Evolutionary conservation across 2,888 invertebrate species (phyloP).

Genomic region (Molorchus minor): DNA sequence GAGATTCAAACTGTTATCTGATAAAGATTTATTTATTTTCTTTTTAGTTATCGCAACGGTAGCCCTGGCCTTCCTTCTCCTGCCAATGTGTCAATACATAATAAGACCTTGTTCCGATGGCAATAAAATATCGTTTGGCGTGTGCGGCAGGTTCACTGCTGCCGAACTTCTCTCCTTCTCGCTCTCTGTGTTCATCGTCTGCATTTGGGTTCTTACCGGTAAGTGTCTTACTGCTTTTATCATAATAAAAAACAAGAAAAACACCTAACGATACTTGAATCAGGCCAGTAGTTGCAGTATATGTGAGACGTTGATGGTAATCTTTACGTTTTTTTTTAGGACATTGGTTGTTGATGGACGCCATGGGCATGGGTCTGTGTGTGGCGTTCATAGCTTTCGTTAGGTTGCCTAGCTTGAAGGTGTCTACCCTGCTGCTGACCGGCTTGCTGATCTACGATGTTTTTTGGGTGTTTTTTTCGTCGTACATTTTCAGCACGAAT

Average conservation of each 20-base stretch:
- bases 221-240: conserved; percentile 19
- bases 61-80: conserved; percentile 92
- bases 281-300: neutral
- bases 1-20: too few relatives aligned
- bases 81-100: conserved; percentile 98
- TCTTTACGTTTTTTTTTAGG: conserved; percentile 60
- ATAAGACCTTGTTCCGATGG: conserved; percentile 85
- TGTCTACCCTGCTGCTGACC: conserved; percentile 91
- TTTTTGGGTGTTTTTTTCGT: conserved; percentile 99
- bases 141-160: conserved; percentile 93
- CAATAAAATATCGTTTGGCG: conserved; percentile 86
- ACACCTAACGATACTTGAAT: neutral
- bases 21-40: conserved; percentile 21
- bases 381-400: conserved; percentile 98
- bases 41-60: conserved; percentile 91
- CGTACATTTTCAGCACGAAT: conserved; percentile 97
- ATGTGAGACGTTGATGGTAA: too few relatives aligned
- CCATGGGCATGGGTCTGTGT: conserved; percentile 98
- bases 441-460: conserved; percentile 96
- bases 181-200: conserved; percentile 91
- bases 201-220: conserved; percentile 95
- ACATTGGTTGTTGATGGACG: conserved; percentile 98
- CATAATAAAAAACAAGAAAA: neutral
- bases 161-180: conserved; percentile 94
- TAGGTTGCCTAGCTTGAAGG: conserved; percentile 93